Conservation (phyloP, 2,888 invertebrate species). For the Escarpia spicata region DNA sequence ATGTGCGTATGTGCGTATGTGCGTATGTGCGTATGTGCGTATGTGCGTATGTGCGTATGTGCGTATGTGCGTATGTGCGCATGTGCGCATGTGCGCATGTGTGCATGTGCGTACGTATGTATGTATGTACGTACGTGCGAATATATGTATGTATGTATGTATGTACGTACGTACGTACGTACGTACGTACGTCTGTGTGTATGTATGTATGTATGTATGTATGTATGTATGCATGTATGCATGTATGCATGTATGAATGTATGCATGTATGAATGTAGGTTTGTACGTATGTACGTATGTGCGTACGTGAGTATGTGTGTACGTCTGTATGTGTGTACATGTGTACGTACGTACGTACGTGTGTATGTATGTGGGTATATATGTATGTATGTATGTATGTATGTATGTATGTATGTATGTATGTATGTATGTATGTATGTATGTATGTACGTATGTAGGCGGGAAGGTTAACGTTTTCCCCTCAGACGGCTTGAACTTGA, state of each 20-base stretch:
- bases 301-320: not conserved
- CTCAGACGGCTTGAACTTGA: no score
- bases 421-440: no score
- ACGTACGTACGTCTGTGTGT: not conserved
- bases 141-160: no score
- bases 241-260: not conserved
- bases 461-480: no score
- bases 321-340: not conserved
- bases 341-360: not conserved
- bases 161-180: not conserved
- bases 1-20: no score
- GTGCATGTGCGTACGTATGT: no score
- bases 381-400: not conserved
- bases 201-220: not conserved
- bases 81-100: no score
- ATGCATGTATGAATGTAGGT: not conserved
- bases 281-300: not conserved
- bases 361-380: not conserved
- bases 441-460: no score
- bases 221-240: not conserved
- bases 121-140: not conserved
- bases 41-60: no score
- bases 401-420: no score
- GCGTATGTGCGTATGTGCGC: no score
- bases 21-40: no score